Conservation (phyloP, 2,113 vertebrate genomes). For the Colius striatus region DNA sequence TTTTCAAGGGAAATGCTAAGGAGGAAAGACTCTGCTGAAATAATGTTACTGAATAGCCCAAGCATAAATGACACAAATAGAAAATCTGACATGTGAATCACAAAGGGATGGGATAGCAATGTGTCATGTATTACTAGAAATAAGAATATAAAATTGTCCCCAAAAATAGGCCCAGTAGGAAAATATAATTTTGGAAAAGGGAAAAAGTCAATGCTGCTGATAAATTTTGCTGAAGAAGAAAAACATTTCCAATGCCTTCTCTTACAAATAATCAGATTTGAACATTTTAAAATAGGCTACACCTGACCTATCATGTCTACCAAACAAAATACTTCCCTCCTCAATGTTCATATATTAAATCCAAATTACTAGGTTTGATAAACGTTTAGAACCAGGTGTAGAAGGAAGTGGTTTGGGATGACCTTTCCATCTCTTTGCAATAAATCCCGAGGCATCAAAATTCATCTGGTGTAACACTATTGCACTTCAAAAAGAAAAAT, state of each 20-base stretch:
- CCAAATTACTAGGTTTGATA: background rate
- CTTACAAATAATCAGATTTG: background rate
- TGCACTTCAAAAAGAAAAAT: background rate
- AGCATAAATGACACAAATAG: background rate
- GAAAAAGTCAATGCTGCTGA: background rate
- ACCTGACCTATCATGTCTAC: background rate
- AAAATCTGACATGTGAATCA: constrained; percentile 17
- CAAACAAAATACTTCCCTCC: background rate
- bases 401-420: background rate
- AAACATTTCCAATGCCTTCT: background rate
- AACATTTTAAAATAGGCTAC: background rate
- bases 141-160: background rate
- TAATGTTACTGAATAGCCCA: background rate
- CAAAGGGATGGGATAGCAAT: background rate
- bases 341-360: background rate
- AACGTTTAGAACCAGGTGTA: background rate
- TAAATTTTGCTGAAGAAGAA: background rate
- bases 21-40: background rate
- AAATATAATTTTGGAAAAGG: background rate
- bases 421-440: background rate
- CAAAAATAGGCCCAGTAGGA: background rate
- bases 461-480: background rate
- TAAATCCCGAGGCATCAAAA: background rate
- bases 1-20: constrained; percentile 42
- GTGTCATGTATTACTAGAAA: background rate